phyloP scores from a whole-genome alignment of 37 sponge, comb jelly and placozoan genomes.

The Ephydatia muelleri region DNA sequence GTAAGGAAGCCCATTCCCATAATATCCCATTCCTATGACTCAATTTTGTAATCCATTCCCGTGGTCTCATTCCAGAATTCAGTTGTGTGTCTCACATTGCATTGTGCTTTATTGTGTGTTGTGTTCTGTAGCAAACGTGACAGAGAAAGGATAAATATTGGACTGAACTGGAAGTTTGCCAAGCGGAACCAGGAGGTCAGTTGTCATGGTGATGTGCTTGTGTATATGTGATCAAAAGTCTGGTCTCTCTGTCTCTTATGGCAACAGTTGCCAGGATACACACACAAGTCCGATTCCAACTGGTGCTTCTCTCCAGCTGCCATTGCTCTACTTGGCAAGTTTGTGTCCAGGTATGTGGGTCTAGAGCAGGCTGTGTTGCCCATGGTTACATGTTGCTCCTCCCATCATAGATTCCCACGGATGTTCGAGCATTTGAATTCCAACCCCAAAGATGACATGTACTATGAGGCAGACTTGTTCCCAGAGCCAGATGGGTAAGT shows the following conservation, averaged over 20 bases:
- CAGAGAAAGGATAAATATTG: slow-evolving; percentile 70
- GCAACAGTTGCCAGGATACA: slow-evolving; percentile 51
- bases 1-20: slow-evolving; percentile 24
- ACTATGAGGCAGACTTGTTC: slow-evolving; percentile 71
- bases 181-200: slow-evolving; percentile 73
- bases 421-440: slow-evolving; percentile 60
- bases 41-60: background rate
- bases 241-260: background rate
- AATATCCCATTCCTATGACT: background rate
- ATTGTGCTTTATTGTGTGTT: background rate
- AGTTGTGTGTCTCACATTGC: no score
- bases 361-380: background rate
- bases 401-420: slow-evolving; percentile 59
- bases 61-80: background rate
- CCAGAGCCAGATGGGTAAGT: slow-evolving; percentile 45
- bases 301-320: slow-evolving; percentile 78
- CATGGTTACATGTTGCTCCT: background rate
- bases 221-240: slow-evolving; percentile 13
- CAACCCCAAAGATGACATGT: slow-evolving; percentile 64
- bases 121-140: slow-evolving; percentile 47
- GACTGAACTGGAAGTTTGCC: slow-evolving; percentile 84
- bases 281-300: slow-evolving; percentile 36
- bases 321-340: slow-evolving; percentile 56
- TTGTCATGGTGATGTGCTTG: background rate
- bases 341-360: slow-evolving; percentile 43